Conservation (phyloP, 2,113 vertebrate species). For the Labeo catla region DNA sequence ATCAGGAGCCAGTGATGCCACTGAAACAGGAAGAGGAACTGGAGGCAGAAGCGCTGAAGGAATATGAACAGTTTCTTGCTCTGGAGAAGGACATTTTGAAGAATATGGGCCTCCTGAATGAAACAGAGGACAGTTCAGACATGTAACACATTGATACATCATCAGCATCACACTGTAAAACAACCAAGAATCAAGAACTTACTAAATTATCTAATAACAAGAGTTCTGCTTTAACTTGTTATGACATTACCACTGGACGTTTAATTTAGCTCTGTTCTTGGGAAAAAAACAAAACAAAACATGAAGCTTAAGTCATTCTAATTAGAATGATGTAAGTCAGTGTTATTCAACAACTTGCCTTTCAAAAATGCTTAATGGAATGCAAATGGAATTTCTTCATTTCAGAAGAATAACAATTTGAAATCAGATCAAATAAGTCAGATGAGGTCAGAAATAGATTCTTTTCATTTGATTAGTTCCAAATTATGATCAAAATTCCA, state of each 20-base stretch:
- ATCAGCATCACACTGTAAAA: not conserved
- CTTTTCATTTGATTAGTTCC: not conserved
- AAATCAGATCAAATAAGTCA: not conserved
- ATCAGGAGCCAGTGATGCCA: slow-evolving; percentile 59
- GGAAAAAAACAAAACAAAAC: not conserved
- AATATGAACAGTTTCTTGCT: slow-evolving; percentile 64
- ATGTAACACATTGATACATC: slow-evolving; percentile 44
- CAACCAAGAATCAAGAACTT: not conserved
- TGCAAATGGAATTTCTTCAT: not conserved
- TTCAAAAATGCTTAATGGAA: not conserved
- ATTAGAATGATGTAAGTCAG: not conserved
- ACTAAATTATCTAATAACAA: not conserved
- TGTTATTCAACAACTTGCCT: not conserved
- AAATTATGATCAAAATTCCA: not conserved
- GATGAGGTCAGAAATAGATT: not conserved
- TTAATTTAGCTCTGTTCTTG: not conserved
- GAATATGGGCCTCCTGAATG: slow-evolving; percentile 54
- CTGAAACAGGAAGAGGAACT: slow-evolving; percentile 64
- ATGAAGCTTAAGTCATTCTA: not conserved
- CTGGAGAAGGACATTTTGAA: slow-evolving; percentile 71
- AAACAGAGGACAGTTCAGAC: slow-evolving; percentile 44
- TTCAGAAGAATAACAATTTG: not conserved
- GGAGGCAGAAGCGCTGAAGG: slow-evolving; percentile 64
- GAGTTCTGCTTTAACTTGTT: not conserved
- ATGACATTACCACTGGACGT: not conserved